phyloP scores from a whole-genome alignment of 2,113 vertebrate species.

The Hemicordylus capensis region DNA sequence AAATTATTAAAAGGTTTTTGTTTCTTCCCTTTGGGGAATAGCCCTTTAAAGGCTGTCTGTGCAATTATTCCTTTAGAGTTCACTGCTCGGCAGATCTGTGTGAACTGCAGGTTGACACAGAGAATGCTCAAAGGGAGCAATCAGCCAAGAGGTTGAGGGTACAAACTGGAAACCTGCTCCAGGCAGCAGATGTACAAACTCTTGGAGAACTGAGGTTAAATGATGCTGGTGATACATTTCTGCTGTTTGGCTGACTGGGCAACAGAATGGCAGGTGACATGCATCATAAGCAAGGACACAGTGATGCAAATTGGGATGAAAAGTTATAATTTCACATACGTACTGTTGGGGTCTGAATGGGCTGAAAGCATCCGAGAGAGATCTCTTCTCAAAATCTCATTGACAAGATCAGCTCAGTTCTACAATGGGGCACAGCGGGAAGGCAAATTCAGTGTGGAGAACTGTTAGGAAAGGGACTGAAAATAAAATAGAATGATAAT shows the following conservation, averaged over 20 bases:
- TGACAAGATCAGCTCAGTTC: not conserved
- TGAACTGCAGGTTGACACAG: not conserved
- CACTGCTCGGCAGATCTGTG: not conserved
- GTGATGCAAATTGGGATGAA: not conserved
- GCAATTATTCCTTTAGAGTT: slow-evolving; percentile 1
- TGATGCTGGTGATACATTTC: not conserved
- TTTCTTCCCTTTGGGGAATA: not conserved
- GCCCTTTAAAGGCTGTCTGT: slow-evolving; percentile 6
- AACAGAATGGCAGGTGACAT: not conserved
- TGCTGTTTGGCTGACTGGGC: not conserved
- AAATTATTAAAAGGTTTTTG: slow-evolving; percentile 9
- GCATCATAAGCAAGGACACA: not conserved
- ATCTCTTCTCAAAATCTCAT: not conserved
- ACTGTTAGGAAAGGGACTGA: not conserved
- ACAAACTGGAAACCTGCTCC: not conserved
- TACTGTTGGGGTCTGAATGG: not conserved
- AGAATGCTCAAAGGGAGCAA: not conserved
- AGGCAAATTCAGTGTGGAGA: not conserved
- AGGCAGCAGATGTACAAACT: not conserved
- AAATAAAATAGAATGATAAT: not conserved
- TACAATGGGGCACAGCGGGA: not conserved
- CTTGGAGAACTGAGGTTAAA: not conserved
- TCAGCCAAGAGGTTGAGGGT: not conserved
- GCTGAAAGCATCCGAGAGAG: not conserved
- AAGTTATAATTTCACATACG: not conserved